These are phyloP conservation scores for Noctua janthina DNA, from an alignment of 2,888 invertebrate genomes.

Conservation along the genomic window DNA sequence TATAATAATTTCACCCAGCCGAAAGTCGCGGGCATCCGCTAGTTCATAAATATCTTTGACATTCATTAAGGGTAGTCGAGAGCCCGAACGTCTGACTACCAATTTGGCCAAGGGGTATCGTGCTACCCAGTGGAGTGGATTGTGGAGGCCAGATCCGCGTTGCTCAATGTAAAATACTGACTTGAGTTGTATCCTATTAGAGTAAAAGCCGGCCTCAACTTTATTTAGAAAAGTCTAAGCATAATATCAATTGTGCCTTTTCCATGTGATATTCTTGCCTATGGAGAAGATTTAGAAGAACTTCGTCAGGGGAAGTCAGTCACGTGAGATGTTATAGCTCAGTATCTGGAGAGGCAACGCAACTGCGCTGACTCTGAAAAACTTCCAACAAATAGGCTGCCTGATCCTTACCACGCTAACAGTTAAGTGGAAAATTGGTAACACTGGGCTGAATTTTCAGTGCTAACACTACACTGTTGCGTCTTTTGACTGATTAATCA, in stretches of 20 bases:
- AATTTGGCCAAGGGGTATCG: not conserved
- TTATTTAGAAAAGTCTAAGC: not conserved
- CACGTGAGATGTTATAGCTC: not conserved
- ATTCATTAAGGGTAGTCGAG: not conserved
- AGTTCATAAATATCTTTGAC: not conserved
- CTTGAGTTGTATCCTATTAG: not conserved
- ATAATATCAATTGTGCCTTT: no score
- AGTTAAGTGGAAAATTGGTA: not conserved
- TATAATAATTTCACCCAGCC: no score
- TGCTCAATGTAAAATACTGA: not conserved
- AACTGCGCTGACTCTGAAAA: not conserved
- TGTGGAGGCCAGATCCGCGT: not conserved
- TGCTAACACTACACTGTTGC: not conserved
- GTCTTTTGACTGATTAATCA: not conserved
- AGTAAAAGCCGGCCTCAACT: not conserved
- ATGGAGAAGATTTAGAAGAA: not conserved
- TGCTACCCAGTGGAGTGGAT: not conserved
- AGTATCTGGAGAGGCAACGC: not conserved
- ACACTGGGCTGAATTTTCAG: not conserved
- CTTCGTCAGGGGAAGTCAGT: not conserved
- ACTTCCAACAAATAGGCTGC: not conserved
- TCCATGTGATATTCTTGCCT: not conserved
- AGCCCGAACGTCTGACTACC: not conserved
- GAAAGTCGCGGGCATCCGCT: no score
- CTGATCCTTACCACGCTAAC: not conserved